Conservation (phyloP, 2,888 invertebrate species). For the Andrena marginata region DNA sequence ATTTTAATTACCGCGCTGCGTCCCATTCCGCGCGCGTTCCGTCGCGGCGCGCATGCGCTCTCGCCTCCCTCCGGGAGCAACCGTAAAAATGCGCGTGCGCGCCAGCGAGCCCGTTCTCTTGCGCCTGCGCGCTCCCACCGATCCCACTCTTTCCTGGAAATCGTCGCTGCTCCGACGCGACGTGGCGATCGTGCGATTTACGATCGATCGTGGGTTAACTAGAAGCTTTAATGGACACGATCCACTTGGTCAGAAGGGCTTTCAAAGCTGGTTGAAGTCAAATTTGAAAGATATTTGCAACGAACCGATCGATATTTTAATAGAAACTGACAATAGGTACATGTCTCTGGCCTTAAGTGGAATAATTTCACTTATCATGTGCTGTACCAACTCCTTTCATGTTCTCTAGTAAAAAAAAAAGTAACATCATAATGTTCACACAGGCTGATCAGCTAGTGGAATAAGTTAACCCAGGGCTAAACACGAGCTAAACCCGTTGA, state of each 20-base stretch:
- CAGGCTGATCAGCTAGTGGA: background rate
- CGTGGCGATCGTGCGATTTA: background rate
- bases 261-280: no score
- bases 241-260: background rate
- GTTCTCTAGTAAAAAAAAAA: no score
- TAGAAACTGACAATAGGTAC: no score
- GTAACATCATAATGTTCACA: no score
- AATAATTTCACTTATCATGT: no score
- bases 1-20: constrained; percentile 65
- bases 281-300: no score
- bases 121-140: constrained; percentile 35
- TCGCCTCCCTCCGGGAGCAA: constrained; percentile 19
- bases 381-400: no score
- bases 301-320: no score
- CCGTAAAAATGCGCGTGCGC: constrained; percentile 50
- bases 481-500: background rate
- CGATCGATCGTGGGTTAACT: constrained; percentile 5
- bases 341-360: no score
- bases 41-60: constrained; percentile 39
- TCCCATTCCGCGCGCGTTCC: constrained; percentile 53
- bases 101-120: constrained; percentile 30
- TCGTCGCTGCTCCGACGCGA: background rate
- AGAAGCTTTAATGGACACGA: background rate
- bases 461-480: background rate
- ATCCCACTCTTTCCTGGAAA: constrained; percentile 43